Evolutionary conservation across 2,888 invertebrate species (phyloP), one percentile per base, ranked within the genome.

Genomic region (Anoplius nigerrimus): DNA sequence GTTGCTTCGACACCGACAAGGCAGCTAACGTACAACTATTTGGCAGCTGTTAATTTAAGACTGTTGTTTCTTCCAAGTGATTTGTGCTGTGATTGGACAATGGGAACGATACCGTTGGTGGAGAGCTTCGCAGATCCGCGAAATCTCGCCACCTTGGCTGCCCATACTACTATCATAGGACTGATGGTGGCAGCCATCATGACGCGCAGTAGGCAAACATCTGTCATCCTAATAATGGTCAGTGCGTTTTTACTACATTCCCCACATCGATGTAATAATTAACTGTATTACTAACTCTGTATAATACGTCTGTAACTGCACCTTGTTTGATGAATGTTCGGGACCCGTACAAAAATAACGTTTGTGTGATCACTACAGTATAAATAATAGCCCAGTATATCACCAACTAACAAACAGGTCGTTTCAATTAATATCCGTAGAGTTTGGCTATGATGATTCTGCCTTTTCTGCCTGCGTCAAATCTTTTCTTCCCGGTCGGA

Each of bases 61-160:
- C 91, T 98, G 76, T 91, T 98, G 75, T 91, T 98, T 62, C 93
- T 95, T 84, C 98, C 98, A 1, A 95, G 95, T 79, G 93, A 95
- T 79, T 91, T 98, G 64, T 98, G 98, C 90, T 98, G 98, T 89
- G 98, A 98, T 90, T 98, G 98, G 98, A 98, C 98, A 54, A 98
- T 98, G 98, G 98, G 97, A 61, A 97, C 97, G 6, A 94, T 98
- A 66, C 95, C 97, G 0, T 89, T 98, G 63, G 91, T 98, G 55
- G 93, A 94, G 79, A 93, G 94, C 45, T 92, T 97, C 87, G 85
- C 91, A 4, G 98, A 98, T 89, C 89, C 92, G 0, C 92, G 98
- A 51, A 98, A 98, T 90, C 76, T 97, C 55, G 93, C 93, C 16
- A 98, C 97, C 0, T 57, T 96, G 22, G 90, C 91, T 0, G 92